Evolutionary conservation across 2,888 invertebrate genomes (phyloP), one percentile per base, ranked within the genome.

Genomic region (Caenorhabditis doughertyi): DNA sequence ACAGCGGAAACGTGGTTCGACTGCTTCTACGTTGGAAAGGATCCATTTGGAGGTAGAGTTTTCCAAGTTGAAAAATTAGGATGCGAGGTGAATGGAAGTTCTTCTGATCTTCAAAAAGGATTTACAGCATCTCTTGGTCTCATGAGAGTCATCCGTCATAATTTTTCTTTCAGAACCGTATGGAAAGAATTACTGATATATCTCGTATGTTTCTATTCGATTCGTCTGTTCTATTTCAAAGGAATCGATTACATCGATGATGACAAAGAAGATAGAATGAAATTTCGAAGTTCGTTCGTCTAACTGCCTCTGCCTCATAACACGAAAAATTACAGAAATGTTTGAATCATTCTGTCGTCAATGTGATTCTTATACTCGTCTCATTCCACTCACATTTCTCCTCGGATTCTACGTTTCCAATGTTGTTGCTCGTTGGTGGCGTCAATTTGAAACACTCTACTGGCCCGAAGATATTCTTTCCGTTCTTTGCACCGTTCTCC

Each of bases 321-420:
- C n/a, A n/a, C n/a, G n/a, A n/a, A n/a, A n/a, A n/a, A n/a, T n/a
- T n/a, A n/a, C 71, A 85, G 87, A 76, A 67, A 49, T 73, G 23
- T 88, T 88, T 71, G 87, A 87, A 67, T 65, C 85, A 16, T 70
- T 89, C 39, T 87, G 87, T 25, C 76, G 74, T 9, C 82, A 83
- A 85, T 89, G 87, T 84, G 85, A 89, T 70, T 65, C 60, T 23
- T 90, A 87, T 71, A 84, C 87, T n/a, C 81, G 76, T 39, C 81
- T 82, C n/a, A 89, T 90, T 25, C 90, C 89, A 9, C 77, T 90
- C 18, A 89, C 87, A 1, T 89, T 90, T 51, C 84, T 90, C 11
- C 88, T 90, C 49, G 90, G 88, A 23, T 89, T 89, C 84, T 90
- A 89, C 72, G 88, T 90, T 0, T 84, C 87, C 2, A 87, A 87